Evolutionary conservation across 2,888 invertebrate genomes (phyloP).

Genomic region (Campoplex nolae): DNA sequence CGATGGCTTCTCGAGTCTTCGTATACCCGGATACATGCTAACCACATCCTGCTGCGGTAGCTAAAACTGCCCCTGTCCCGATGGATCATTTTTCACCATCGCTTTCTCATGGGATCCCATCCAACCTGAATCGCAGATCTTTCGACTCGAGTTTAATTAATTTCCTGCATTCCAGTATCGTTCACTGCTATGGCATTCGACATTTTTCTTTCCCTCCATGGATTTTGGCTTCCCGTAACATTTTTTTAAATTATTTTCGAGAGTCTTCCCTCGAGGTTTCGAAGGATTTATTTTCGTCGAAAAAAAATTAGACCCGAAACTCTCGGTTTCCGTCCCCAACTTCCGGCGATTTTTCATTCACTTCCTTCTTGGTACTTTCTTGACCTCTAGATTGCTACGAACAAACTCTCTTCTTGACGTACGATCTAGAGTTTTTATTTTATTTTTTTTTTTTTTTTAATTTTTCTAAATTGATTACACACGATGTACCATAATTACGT

Average conservation of each 20-base stretch:
- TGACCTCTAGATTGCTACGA: neutral
- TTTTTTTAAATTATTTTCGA: neutral
- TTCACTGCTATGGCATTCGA: slow-evolving; percentile 42
- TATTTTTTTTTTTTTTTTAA: too few species aligned
- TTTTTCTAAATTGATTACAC: too few species aligned
- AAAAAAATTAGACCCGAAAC: neutral
- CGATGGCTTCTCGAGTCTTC: slow-evolving; percentile 59
- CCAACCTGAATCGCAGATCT: slow-evolving; percentile 67
- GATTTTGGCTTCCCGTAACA: slow-evolving; percentile 3
- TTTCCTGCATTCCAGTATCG: slow-evolving; percentile 71
- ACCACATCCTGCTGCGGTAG: slow-evolving; percentile 76
- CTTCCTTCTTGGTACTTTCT: slow-evolving; percentile 16
- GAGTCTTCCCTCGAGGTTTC: neutral
- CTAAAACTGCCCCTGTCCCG: slow-evolving; percentile 18
- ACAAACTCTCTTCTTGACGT: neutral
- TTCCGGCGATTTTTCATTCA: neutral
- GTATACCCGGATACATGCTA: slow-evolving; percentile 70
- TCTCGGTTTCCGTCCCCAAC: neutral
- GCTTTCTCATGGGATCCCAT: slow-evolving; percentile 17
- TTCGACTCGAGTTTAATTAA: slow-evolving; percentile 73
- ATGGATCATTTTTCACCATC: slow-evolving; percentile 33
- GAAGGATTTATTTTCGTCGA: neutral
- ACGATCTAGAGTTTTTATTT: neutral
- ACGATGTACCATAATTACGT: too few species aligned
- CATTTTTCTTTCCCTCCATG: slow-evolving; percentile 43